Evolutionary conservation across 2,888 invertebrate species (phyloP).

Genomic region (Masnerella sp.): DNA sequence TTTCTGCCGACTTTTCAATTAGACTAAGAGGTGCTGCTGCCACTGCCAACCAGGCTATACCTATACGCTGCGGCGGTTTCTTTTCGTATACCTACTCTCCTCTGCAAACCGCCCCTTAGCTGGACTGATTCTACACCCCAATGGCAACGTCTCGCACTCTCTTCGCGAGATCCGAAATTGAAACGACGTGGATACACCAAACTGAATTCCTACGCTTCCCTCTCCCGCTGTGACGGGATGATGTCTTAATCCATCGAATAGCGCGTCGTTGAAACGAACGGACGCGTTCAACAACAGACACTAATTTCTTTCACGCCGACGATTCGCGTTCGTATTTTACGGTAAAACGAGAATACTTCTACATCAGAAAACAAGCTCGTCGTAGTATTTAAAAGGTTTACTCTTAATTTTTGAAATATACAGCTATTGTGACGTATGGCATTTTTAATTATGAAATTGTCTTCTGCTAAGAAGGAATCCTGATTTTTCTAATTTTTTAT

Average conservation of each 20-base stretch:
- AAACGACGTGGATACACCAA: constrained; percentile 66
- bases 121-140: constrained; percentile 65
- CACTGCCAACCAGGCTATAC: constrained; percentile 63
- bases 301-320: constrained; percentile 61
- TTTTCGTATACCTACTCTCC: constrained; percentile 63
- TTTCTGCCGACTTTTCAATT: constrained; percentile 78
- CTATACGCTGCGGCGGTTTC: constrained; percentile 65
- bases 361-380: constrained; percentile 54
- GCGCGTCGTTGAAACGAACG: constrained; percentile 60
- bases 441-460: constrained; percentile 34
- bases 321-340: constrained; percentile 57
- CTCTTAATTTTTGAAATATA: constrained; percentile 39
- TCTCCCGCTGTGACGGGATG: constrained; percentile 58
- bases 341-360: constrained; percentile 56
- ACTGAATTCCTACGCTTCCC: constrained; percentile 59
- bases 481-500: no score
- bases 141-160: constrained; percentile 63
- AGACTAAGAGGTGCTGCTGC: constrained; percentile 77
- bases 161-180: constrained; percentile 70
- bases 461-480: no score
- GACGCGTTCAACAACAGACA: constrained; percentile 60
- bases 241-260: constrained; percentile 62
- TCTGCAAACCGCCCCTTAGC: constrained; percentile 60
- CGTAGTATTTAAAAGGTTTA: constrained; percentile 55
- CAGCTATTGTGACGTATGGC: constrained; percentile 31